Percentiles rank a stretch among this genome's conserved stretches.
Conservation (phyloP, 2,113 vertebrate species). For the Tachysurus fulvidraco region DNA sequence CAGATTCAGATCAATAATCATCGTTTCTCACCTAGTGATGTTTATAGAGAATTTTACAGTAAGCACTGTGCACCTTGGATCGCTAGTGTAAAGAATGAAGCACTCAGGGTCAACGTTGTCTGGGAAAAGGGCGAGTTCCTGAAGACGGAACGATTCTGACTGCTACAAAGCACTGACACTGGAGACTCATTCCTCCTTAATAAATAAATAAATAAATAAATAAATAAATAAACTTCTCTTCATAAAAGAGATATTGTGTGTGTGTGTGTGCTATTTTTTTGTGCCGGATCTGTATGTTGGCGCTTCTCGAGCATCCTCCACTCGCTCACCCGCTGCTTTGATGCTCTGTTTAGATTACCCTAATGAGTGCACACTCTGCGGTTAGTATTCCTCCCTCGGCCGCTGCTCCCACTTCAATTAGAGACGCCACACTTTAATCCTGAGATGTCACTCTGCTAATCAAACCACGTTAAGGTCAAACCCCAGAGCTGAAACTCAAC, state of each 20-base stretch:
- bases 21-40: too few species aligned
- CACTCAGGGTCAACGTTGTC: too few species aligned
- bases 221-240: not conserved
- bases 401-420: constrained; percentile 22
- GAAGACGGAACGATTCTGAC: too few species aligned
- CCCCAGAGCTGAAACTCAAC: constrained; percentile 23
- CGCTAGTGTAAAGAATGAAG: too few species aligned
- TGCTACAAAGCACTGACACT: not conserved
- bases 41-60: too few species aligned
- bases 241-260: not conserved
- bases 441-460: constrained; percentile 50
- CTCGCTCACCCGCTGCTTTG: constrained; percentile 17
- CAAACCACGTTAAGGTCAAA: constrained; percentile 50
- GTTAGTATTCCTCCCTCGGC: constrained; percentile 48
- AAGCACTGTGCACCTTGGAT: too few species aligned
- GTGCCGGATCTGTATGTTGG: not conserved
- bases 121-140: too few species aligned
- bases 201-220: not conserved
- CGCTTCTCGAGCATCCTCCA: not conserved
- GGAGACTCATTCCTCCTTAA: not conserved
- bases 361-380: constrained; percentile 22
- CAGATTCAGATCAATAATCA: not conserved
- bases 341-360: constrained; percentile 28
- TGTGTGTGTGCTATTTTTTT: too few species aligned
- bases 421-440: constrained; percentile 36